A percentile compares a stretch with the other conserved stretches of the same genome.
Evolutionary conservation across 92 coral and sea anemone genomes (phyloP).

Genomic region (Parazoanthus swiftii): DNA sequence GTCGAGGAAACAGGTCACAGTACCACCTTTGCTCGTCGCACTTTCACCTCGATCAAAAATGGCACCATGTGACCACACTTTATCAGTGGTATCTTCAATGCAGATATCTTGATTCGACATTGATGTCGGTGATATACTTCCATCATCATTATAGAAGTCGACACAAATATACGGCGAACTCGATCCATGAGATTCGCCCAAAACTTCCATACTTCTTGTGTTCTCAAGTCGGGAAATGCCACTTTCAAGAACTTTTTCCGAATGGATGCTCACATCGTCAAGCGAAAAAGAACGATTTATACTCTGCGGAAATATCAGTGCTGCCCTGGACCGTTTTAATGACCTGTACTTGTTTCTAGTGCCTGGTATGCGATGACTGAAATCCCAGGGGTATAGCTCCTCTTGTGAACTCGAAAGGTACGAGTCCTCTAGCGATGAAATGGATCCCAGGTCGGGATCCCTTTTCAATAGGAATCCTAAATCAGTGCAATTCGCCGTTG

Average conservation of each 20-base stretch:
- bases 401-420: constrained; percentile 1
- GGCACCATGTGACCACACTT: not conserved
- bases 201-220: constrained; percentile 37
- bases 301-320: constrained; percentile 35
- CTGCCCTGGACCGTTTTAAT: constrained; percentile 41
- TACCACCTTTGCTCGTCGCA: not conserved
- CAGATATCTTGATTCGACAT: constrained; percentile 5
- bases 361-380: not conserved
- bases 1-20: not conserved
- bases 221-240: not conserved
- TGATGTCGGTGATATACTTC: constrained; percentile 26
- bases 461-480: constrained; percentile 32
- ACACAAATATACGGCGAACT: constrained; percentile 22
- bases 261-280: constrained; percentile 27
- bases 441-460: constrained; percentile 23
- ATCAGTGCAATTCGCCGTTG: constrained; percentile 20
- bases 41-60: not conserved
- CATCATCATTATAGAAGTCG: constrained; percentile 41
- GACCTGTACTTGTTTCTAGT: constrained; percentile 32
- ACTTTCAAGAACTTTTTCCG: not conserved
- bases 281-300: constrained; percentile 29
- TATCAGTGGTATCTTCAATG: not conserved
- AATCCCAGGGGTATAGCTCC: constrained; percentile 33
- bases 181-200: constrained; percentile 6
- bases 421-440: constrained; percentile 30